Evolutionary conservation across 2,888 invertebrate genomes (phyloP), one percentile per base, ranked within the genome.

Genomic region (Ophraella communa): DNA sequence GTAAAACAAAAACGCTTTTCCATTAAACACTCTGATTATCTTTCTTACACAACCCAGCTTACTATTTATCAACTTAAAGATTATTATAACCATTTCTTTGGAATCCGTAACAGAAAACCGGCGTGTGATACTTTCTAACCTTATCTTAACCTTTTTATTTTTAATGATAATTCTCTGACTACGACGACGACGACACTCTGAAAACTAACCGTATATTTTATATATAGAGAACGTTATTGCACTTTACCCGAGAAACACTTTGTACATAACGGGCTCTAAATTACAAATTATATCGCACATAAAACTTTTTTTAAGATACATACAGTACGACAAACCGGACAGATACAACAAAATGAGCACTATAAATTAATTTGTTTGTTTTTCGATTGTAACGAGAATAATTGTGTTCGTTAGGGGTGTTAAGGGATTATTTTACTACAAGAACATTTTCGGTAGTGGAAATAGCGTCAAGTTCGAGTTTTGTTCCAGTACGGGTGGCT

Each of bases 131-230:
- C 60, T 52, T 52, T 52, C 45, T 17, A 30, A 23, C 33, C 52
- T 60, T 52, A 52, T 60, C 52, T 45, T 45, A n/a, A n/a, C n/a
- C n/a, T n/a, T n/a, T 30, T 30, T 1, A 33, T n/a, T 58, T 58
- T 58, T 58, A 49, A 58, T 58, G 23, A 60, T 51, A 60, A 60
- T 60, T 60, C 60, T 45, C 52, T n/a, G 27, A 47, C 35, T n/a
- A 39, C 35, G n/a, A 14, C 35, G 14, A 35, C 24, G 44, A 45
- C 21, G 45, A 17, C 14, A 27, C 27, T 39, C 21, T 21, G 39
- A 18, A 54, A 57, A 49, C 30, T 58, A 58, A 58, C 58, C 49
- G 58, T 58, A 58, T 49, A 49, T n/a, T n/a, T n/a, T n/a, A n/a
- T n/a, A n/a, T n/a, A n/a, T n/a, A 57, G 57, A 53, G 23, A 45